A percentile compares a stretch with the other conserved stretches of the same genome.
These are phyloP conservation scores for Pelecanus crispus DNA, from an alignment of 2,113 vertebrate genomes.

Conservation along the genomic window DNA sequence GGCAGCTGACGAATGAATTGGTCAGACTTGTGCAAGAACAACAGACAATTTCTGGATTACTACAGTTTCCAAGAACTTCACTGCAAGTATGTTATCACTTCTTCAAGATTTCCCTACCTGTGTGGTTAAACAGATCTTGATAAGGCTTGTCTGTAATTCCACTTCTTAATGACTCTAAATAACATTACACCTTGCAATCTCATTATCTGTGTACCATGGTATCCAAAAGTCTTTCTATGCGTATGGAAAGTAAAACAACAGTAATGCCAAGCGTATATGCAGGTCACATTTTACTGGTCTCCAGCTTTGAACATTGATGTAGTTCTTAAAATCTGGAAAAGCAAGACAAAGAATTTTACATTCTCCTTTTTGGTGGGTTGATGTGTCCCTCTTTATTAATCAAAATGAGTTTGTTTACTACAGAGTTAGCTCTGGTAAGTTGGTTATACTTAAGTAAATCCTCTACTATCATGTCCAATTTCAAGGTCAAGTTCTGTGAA, in stretches of 20 bases:
- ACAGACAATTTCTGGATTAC: background rate
- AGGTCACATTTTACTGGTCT: background rate
- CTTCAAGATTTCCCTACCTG: background rate
- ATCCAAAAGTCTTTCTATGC: background rate
- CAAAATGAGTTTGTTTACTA: background rate
- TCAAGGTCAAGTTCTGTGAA: too few species aligned
- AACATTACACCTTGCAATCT: background rate
- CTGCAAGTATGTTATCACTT: background rate
- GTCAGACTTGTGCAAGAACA: background rate
- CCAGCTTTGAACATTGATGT: background rate
- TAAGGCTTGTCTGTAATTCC: background rate
- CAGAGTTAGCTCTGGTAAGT: background rate
- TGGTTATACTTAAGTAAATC: background rate
- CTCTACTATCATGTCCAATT: background rate
- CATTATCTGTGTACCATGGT: accelerated
- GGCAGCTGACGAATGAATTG: background rate
- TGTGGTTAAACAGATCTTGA: background rate
- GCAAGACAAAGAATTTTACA: background rate
- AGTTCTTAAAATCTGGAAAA: background rate
- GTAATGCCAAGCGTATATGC: background rate
- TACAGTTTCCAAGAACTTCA: background rate
- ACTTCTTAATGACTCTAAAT: background rate
- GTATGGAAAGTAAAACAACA: background rate
- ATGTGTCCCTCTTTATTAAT: background rate
- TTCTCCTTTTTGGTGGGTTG: background rate